Conservation (phyloP, 2,888 invertebrate species). For the Trichopria drosophilae region DNA sequence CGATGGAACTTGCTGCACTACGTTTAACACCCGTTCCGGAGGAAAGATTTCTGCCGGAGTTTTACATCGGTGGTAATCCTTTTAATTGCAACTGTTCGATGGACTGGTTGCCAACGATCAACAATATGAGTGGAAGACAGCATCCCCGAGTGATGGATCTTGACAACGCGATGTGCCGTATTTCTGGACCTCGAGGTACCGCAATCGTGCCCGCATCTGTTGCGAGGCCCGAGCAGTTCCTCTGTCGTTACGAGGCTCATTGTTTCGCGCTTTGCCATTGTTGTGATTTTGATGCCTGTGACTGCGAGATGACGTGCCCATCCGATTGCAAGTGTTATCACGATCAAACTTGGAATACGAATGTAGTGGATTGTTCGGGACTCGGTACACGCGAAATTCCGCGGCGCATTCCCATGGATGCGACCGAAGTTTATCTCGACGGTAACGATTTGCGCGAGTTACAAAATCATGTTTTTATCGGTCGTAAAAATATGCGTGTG, state of each 20-base stretch:
- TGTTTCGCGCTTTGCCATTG: constrained; percentile 95
- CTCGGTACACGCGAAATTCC: constrained; percentile 79
- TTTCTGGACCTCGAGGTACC: constrained; percentile 81
- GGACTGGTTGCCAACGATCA: constrained; percentile 92
- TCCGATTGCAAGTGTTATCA: constrained; percentile 92
- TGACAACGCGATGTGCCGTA: constrained; percentile 84
- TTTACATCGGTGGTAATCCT: constrained; percentile 90
- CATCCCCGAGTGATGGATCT: constrained; percentile 88
- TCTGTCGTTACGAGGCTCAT: constrained; percentile 89
- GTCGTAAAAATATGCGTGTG: constrained; percentile 84
- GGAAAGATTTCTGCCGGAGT: constrained; percentile 79
- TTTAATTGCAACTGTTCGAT: constrained; percentile 93
- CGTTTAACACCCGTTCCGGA: constrained; percentile 74
- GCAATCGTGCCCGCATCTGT: constrained; percentile 77
- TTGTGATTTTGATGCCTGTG: constrained; percentile 94
- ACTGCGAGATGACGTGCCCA: constrained; percentile 96
- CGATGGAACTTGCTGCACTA: constrained; percentile 79
- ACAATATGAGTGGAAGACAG: constrained; percentile 81
- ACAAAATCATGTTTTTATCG: constrained; percentile 86
- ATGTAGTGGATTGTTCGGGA: constrained; percentile 88
- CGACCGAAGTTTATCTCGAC: constrained; percentile 89
- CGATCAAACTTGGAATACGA: constrained; percentile 90
- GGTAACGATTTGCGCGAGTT: constrained; percentile 85
- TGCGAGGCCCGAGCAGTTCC: constrained; percentile 80
- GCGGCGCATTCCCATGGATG: constrained; percentile 88